Conservation (phyloP, 2,113 vertebrate genomes). For the Phylloscopus trochilus region DNA sequence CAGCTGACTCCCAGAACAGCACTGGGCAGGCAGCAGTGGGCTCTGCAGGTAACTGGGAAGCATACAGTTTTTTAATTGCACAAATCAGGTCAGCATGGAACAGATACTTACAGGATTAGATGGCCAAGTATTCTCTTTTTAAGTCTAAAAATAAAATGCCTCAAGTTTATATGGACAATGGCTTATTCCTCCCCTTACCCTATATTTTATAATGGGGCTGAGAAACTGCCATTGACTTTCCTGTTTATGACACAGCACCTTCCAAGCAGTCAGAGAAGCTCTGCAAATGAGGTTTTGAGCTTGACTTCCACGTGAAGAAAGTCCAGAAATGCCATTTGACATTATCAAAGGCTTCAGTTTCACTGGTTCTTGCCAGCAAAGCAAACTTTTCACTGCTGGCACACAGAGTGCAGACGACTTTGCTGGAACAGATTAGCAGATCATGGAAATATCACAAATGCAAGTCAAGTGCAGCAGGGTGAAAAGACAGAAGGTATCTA, state of each 20-base stretch:
- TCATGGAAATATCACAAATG: background rate
- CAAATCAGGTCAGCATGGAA: background rate
- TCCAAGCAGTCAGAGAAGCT: background rate
- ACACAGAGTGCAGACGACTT: background rate
- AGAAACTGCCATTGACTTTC: background rate
- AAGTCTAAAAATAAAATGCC: background rate
- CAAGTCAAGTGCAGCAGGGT: background rate
- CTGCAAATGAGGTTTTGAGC: background rate
- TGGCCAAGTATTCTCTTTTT: background rate
- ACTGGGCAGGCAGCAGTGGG: background rate
- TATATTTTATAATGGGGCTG: background rate
- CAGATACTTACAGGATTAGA: background rate
- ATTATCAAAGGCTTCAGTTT: background rate
- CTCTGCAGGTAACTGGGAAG: background rate
- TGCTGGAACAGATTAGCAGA: background rate
- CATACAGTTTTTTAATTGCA: background rate
- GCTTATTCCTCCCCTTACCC: background rate
- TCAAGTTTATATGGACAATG: background rate
- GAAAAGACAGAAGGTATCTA: conserved; percentile 44
- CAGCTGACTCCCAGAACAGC: background rate
- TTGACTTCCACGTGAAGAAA: background rate
- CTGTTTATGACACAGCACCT: background rate
- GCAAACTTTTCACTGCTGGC: background rate
- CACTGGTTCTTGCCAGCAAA: conserved; percentile 2
- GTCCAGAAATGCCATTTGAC: background rate